Evolutionary conservation across 2,797 vertebrate genomes (phyloP).

Genomic region (Sebastes taczanowskii): DNA sequence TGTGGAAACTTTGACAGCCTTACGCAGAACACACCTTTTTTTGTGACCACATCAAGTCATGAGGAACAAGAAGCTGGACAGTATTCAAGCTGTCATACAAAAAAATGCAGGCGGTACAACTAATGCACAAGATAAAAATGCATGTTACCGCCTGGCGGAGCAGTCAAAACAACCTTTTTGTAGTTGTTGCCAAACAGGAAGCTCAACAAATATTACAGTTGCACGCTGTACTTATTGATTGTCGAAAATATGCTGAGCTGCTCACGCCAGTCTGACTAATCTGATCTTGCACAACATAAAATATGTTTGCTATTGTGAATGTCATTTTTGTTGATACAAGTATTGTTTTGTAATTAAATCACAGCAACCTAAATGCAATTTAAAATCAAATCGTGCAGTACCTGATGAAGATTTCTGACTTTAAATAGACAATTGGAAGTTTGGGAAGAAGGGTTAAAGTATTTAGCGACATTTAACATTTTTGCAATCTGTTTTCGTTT

Average conservation of each 20-base stretch:
- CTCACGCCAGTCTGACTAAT: not conserved
- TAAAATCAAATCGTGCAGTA: not conserved
- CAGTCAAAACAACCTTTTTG: not conserved
- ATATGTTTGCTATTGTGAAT: not conserved
- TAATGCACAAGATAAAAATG: not conserved
- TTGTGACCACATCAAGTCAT: too few relatives aligned
- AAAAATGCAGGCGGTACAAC: not conserved
- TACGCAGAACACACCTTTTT: too few relatives aligned
- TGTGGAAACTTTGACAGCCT: rapidly evolving
- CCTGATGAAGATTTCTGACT: not conserved
- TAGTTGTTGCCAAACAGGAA: not conserved
- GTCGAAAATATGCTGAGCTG: not conserved
- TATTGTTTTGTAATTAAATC: not conserved
- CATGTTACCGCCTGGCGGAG: not conserved
- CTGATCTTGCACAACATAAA: not conserved
- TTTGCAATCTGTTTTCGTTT: constrained; percentile 14
- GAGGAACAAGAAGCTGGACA: not conserved
- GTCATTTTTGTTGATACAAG: rapidly evolving
- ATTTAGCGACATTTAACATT: not conserved
- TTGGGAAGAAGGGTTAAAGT: not conserved
- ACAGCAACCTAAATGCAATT: not conserved
- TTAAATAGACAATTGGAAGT: not conserved
- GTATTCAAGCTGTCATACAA: not conserved
- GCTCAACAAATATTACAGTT: not conserved
- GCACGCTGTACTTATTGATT: not conserved